phyloP scores from a whole-genome alignment of 2,888 invertebrate genomes.

The Drosophila quinaria region DNA sequence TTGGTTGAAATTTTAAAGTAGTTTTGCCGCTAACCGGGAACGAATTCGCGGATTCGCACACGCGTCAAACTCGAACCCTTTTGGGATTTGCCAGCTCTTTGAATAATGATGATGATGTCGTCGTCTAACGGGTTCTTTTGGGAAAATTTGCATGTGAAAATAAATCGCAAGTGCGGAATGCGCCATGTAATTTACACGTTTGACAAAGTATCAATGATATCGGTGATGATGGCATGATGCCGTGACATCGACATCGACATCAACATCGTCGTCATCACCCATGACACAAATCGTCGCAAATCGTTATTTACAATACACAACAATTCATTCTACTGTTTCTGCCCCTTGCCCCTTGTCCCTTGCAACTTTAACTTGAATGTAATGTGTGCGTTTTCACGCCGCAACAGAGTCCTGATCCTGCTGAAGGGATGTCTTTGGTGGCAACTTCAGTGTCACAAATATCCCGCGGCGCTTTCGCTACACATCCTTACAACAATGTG shows the following conservation, averaged over 20 bases:
- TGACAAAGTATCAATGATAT: constrained; percentile 82
- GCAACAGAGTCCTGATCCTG: constrained; percentile 6
- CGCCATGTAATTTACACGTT: constrained; percentile 83
- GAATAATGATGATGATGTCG: constrained; percentile 78
- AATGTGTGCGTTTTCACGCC: constrained; percentile 77
- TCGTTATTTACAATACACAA: constrained; percentile 77
- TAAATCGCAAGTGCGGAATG: constrained; percentile 66
- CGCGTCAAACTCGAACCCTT: constrained; percentile 62
- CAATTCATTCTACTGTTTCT: constrained; percentile 34
- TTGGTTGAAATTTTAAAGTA: constrained; percentile 81
- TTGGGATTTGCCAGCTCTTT: constrained; percentile 74
- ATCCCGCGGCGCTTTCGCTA: constrained; percentile 78
- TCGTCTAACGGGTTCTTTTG: constrained; percentile 36
- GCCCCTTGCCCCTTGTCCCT: background rate
- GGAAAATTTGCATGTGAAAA: constrained; percentile 75
- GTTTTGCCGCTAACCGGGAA: constrained; percentile 49
- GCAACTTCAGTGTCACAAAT: constrained; percentile 58
- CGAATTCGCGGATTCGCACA: constrained; percentile 34
- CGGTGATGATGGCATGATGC: constrained; percentile 45
- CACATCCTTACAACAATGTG: constrained; percentile 80
- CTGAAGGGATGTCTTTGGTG: constrained; percentile 29
- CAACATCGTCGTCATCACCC: constrained; percentile 58
- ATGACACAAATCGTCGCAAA: constrained; percentile 82
- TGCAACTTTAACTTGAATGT: constrained; percentile 28
- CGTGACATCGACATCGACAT: constrained; percentile 48